Conservation (phyloP, 2,797 vertebrate species). For the Clarias laeviceps region DNA sequence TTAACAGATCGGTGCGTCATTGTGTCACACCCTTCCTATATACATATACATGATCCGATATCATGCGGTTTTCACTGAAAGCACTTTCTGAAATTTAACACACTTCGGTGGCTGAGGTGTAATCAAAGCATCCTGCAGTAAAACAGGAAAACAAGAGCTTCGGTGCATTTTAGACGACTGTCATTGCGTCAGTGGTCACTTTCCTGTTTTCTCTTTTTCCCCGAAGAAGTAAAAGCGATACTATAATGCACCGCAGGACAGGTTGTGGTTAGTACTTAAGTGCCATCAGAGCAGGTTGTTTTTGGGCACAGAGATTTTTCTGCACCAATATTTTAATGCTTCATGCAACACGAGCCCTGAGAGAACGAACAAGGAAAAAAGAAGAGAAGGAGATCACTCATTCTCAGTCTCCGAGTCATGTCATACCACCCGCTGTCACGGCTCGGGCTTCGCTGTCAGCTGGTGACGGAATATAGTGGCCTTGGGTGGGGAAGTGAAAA, state of each 20-base stretch:
- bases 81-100: constrained; percentile 38
- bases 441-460: not conserved
- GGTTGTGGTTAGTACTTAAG: constrained; percentile 51
- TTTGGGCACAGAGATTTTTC: constrained; percentile 29
- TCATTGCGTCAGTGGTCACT: constrained; percentile 11
- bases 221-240: constrained; percentile 57
- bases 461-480: not conserved
- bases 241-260: constrained; percentile 59
- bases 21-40: not conserved
- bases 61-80: constrained; percentile 43
- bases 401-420: constrained; percentile 12
- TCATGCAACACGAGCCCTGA: constrained; percentile 15
- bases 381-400: constrained; percentile 32
- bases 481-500: constrained; percentile 33
- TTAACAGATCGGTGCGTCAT: not conserved
- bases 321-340: constrained; percentile 16
- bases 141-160: constrained; percentile 42
- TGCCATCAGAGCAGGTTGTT: constrained; percentile 43
- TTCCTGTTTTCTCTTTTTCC: constrained; percentile 16
- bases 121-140: constrained; percentile 42
- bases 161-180: constrained; percentile 34
- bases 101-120: constrained; percentile 40
- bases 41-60: constrained; percentile 34
- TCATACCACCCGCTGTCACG: not conserved
- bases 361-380: constrained; percentile 40